A percentile compares a stretch with the other conserved stretches of the same genome.
phyloP scores from a whole-genome alignment of 2,888 invertebrate species.

The Dryadula phaetusa region DNA sequence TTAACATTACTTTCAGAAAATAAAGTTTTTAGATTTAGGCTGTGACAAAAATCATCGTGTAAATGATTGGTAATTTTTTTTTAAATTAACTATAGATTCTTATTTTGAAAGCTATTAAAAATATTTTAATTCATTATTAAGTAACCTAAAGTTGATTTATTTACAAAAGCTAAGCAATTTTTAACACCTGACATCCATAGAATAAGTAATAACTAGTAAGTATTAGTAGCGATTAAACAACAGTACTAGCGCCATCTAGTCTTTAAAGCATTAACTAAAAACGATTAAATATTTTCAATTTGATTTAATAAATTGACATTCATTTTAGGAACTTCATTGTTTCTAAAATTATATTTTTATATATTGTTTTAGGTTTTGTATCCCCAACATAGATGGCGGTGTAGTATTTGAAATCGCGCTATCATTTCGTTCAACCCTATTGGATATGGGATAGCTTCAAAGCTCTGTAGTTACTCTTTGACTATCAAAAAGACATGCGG shows the following conservation, averaged over 20 bases:
- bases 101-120: too few species aligned
- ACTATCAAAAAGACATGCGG: background rate
- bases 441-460: too few species aligned
- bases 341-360: background rate
- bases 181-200: background rate
- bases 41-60: too few species aligned
- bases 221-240: too few species aligned
- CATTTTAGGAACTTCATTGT: too few species aligned
- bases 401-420: background rate
- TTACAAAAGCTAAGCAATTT: background rate
- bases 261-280: background rate
- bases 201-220: background rate
- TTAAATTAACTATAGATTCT: too few species aligned
- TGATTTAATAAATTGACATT: too few species aligned
- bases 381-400: background rate
- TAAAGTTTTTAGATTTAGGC: too few species aligned
- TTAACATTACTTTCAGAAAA: too few species aligned
- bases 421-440: background rate
- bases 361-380: background rate
- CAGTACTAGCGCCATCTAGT: constrained; percentile 8
- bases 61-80: too few species aligned
- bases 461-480: background rate
- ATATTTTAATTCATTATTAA: too few species aligned
- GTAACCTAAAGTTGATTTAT: too few species aligned
- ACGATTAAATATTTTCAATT: background rate